Evolutionary conservation across 2,888 invertebrate species (phyloP).

Genomic region (Salticus scenicus): DNA sequence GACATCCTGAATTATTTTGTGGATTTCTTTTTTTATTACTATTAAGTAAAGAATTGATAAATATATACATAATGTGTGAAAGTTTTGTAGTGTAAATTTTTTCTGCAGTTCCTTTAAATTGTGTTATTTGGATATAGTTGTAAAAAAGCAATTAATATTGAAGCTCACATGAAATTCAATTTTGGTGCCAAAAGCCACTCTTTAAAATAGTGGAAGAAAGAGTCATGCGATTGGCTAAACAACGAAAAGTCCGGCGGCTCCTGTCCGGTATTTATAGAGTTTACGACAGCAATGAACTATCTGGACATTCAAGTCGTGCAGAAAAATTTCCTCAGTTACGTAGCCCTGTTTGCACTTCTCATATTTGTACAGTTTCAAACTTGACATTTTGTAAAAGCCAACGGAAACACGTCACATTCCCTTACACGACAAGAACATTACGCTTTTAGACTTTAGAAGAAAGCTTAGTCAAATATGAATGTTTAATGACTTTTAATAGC

Average conservation of each 20-base stretch:
- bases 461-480: not conserved
- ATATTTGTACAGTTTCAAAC: not conserved
- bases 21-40: too few relatives aligned
- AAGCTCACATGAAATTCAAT: not conserved
- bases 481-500: not conserved
- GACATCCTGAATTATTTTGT: too few relatives aligned
- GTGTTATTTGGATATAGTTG: too few relatives aligned
- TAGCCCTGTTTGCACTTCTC: not conserved
- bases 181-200: not conserved
- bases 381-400: not conserved
- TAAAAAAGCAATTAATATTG: too few relatives aligned
- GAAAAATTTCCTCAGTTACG: conserved; percentile 9
- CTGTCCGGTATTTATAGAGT: not conserved
- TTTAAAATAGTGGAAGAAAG: not conserved
- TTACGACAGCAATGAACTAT: conserved; percentile 10
- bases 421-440: not conserved
- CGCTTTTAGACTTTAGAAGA: not conserved
- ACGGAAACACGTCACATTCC: not conserved
- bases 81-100: too few relatives aligned
- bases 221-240: conserved; percentile 8
- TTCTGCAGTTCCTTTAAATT: too few relatives aligned
- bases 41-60: too few relatives aligned
- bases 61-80: too few relatives aligned
- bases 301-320: not conserved
- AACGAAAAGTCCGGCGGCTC: conserved; percentile 12